phyloP scores from a whole-genome alignment of 2,113 vertebrate genomes.

The Muscicapa adusta region DNA sequence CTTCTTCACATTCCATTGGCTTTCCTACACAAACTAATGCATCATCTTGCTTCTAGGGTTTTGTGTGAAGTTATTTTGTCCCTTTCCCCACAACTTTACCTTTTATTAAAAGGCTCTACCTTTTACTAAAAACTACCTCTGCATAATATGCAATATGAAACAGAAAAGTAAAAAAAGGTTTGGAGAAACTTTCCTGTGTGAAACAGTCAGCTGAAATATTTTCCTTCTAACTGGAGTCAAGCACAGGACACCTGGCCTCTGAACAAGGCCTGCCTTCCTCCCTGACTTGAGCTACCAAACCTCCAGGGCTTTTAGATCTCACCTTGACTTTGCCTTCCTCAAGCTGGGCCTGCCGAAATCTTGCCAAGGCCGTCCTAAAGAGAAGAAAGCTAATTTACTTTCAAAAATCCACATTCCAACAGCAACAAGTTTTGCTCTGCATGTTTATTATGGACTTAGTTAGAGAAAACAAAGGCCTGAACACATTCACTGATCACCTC shows the following conservation, averaged over 20 bases:
- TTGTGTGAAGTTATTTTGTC: background rate
- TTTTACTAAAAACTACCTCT: background rate
- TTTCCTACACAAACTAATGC: background rate
- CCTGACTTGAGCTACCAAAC: background rate
- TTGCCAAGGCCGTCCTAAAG: constrained; percentile 92
- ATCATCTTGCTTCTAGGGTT: background rate
- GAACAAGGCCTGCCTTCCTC: fast-evolving
- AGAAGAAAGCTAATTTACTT: background rate
- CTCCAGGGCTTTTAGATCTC: background rate
- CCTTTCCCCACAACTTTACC: background rate
- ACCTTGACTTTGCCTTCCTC: constrained; percentile 97
- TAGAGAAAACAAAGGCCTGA: background rate
- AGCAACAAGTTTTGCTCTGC: background rate
- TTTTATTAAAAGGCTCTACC: background rate
- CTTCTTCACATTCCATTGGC: background rate
- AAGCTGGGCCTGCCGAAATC: constrained; percentile 94
- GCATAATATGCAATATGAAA: background rate
- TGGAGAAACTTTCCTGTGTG: background rate
- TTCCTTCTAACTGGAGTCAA: background rate
- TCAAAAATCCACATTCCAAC: background rate
- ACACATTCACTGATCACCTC: too few relatives aligned
- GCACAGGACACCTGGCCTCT: background rate
- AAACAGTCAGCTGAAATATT: background rate
- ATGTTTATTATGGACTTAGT: background rate
- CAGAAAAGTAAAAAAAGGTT: background rate